Conservation (phyloP, 2,113 vertebrate genomes). For the Corythoichthys intestinalis region DNA sequence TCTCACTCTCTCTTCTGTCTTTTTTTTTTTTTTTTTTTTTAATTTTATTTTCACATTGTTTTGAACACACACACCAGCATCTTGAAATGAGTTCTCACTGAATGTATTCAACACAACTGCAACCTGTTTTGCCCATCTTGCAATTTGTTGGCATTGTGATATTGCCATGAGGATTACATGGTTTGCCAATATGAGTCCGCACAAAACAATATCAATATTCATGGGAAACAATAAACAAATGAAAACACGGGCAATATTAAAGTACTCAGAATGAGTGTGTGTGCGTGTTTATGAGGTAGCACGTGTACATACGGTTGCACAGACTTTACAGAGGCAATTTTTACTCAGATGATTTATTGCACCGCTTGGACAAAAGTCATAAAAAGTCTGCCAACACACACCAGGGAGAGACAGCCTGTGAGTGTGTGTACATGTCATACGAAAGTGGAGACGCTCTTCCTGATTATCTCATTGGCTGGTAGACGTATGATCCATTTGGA, state of each 20-base stretch:
- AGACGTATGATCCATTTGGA: no score
- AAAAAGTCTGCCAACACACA: not conserved
- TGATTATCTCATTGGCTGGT: not conserved
- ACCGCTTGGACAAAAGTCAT: not conserved
- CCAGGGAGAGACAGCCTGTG: not conserved
- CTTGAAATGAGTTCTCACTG: not conserved
- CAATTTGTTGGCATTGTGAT: not conserved
- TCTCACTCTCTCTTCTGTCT: not conserved
- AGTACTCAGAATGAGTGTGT: not conserved
- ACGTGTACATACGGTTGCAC: not conserved
- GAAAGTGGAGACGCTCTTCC: not conserved
- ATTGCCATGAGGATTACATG: not conserved
- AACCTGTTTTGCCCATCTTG: not conserved
- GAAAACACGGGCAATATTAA: not conserved
- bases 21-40: not conserved
- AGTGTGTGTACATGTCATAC: not conserved
- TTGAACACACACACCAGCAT: no score
- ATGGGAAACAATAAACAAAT: not conserved
- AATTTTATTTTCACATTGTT: no score
- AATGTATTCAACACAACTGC: not conserved
- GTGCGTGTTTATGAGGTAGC: not conserved
- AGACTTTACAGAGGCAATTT: not conserved
- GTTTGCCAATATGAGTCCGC: not conserved
- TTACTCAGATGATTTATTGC: constrained; percentile 2
- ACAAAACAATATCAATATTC: not conserved